Evolutionary conservation across 2,113 vertebrate species (phyloP).

Genomic region (Pterocles gutturalis): DNA sequence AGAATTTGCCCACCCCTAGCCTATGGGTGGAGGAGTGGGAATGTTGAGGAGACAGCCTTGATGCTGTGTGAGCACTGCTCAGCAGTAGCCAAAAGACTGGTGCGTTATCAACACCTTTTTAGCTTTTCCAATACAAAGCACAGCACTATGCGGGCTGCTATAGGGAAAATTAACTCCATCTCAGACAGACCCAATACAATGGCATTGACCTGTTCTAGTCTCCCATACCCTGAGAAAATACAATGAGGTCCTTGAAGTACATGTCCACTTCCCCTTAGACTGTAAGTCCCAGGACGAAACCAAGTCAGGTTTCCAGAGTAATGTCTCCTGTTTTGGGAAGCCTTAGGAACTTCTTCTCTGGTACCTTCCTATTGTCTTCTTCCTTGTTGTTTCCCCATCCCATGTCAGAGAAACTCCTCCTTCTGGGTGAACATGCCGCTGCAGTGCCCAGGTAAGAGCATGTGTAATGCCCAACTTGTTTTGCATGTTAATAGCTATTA

Average conservation of each 20-base stretch:
- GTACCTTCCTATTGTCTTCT: not conserved
- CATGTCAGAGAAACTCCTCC: not conserved
- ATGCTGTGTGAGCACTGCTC: too few species aligned
- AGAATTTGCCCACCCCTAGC: too few species aligned
- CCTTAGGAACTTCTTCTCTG: not conserved
- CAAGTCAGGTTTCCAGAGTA: not conserved
- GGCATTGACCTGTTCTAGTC: not conserved
- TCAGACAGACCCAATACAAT: too few species aligned
- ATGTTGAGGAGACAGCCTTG: too few species aligned
- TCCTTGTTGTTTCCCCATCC: not conserved
- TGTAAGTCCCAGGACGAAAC: not conserved
- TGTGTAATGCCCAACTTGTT: not conserved
- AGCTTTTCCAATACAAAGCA: too few species aligned
- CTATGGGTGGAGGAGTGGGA: too few species aligned
- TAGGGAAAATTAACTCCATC: too few species aligned
- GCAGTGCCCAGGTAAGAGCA: not conserved
- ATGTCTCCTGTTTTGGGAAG: not conserved
- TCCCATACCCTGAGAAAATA: not conserved
- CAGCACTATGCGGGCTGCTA: too few species aligned
- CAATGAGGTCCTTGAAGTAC: not conserved
- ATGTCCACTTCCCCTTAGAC: not conserved
- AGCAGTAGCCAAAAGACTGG: too few species aligned
- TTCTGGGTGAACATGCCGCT: not conserved
- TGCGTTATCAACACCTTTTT: too few species aligned
- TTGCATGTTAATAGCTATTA: not conserved